Evolutionary conservation across 2,113 vertebrate genomes (phyloP), one percentile per base, ranked within the genome.

Genomic region (Mystacornis crossleyi): DNA sequence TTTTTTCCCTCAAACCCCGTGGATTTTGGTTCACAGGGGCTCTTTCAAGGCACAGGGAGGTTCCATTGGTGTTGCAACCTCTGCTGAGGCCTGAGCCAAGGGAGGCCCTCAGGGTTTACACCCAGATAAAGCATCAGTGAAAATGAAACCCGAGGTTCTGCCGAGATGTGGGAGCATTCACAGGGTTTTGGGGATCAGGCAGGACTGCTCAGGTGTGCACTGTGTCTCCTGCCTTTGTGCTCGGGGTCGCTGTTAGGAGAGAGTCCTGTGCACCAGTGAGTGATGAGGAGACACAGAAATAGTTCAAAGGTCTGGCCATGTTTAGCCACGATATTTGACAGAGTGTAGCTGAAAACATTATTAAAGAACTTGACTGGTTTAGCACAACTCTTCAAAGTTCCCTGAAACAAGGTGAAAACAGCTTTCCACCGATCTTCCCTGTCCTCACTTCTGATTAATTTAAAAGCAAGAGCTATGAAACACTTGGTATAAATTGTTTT

Each of bases 261-360:
- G 77, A 84, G 70, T 20, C 66, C 62, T 72, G 66, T 7, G 7
- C 70, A 78, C 36, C 14, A 77, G 33, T 79, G 91, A 96, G 78
- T 82, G 91, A 96, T 80, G 95, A 95, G 90, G 81, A 94, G 78
- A 42, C 81, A 64, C 91, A 82, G n/a, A 57, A 65, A 1, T 5
- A 82, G 74, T 88, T 93, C 95, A 95, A 36, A 94, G 81, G 81
- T 73, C 87, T 65, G 73, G 50, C 57, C 7, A 6, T 69, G 45
- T 19, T 91, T 9, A 81, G 73, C 72, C 53, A 26, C 3, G 25
- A 42, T 36, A 23, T 84, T 93, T 94, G 89, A 94, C 91, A 84
- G 87, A 65, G 87, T 79, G 72, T 15, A 72, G 86, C 81, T 91
- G 93, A 91, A 96, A 92, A 94, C 54, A 18, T 79, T 71, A 48